Conservation (phyloP, 2,888 invertebrate genomes). For the Oscheius sp. region DNA sequence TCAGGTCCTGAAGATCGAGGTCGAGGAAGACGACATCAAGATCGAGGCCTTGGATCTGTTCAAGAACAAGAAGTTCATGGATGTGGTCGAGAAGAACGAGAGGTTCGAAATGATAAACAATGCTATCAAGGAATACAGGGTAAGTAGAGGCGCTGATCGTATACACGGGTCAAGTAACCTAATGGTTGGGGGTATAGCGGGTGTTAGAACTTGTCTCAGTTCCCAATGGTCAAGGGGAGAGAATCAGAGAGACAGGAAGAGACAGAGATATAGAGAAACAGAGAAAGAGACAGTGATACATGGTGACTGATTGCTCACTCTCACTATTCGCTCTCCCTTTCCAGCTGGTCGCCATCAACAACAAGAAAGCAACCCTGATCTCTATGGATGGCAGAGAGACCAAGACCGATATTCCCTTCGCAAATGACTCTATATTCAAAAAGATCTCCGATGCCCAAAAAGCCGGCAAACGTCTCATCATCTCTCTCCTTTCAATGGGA, state of each 20-base stretch:
- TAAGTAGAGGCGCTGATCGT: background rate
- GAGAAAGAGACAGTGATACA: no score
- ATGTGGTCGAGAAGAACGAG: background rate
- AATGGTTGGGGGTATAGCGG: no score
- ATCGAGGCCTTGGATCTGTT: slow-evolving; percentile 21
- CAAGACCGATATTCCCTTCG: slow-evolving; percentile 26
- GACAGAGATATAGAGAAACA: no score
- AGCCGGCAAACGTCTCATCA: slow-evolving; percentile 21
- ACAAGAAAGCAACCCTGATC: slow-evolving; percentile 21
- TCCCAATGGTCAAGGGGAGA: no score
- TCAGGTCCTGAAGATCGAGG: slow-evolving; percentile 20
- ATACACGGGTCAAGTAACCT: no score
- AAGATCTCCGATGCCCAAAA: slow-evolving; percentile 16
- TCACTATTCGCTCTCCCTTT: background rate
- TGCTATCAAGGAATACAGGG: slow-evolving; percentile 25
- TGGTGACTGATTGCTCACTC: no score
- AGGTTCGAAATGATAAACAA: slow-evolving; percentile 3
- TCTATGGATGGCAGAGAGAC: slow-evolving; percentile 25
- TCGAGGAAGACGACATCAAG: slow-evolving; percentile 9
- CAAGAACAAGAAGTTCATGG: slow-evolving; percentile 28
- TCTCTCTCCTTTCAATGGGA: slow-evolving; percentile 24
- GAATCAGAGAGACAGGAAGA: no score
- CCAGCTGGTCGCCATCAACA: slow-evolving; percentile 25
- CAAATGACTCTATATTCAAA: slow-evolving; percentile 24
- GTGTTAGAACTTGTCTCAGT: no score